Evolutionary conservation across 2,888 invertebrate genomes (phyloP), one percentile per base, ranked within the genome.

Genomic region (Megamerina dolium): DNA sequence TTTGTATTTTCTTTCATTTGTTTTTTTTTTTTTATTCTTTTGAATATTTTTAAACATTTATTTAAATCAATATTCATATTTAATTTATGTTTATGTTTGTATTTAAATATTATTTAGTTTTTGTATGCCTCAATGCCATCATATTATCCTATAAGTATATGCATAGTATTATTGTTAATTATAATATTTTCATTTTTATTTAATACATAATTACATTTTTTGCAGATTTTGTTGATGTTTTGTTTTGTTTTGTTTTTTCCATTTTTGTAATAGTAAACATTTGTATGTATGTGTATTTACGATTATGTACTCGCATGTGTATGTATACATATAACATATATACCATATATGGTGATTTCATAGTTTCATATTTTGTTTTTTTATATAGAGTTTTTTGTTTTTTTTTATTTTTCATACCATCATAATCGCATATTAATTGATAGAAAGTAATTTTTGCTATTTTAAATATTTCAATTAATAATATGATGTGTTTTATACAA

Each of bases 221-320:
- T 43, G 18, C 19, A 37, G 37, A 35, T 35, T 34, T 46, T 45
- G n/a, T 47, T 45, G 18, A 45, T 27, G 36, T 44, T 41, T 45
- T 49, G 48, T 44, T 50, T 50, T 46, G 43, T 52, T 44, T 46
- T 37, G 40, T 46, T 44, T 49, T 44, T 46, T 46, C 41, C 46
- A 37, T 50, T 45, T 39, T 48, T 31, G n/a, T 41, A 37, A 36
- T 32, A 33, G 16, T 39, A 30, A 29, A 32, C 26, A 17, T 36
- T 30, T 26, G 23, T 32, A 37, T 37, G 26, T 42, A 46, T 43
- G 34, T 42, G 31, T 37, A 37, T 41, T 14, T 41, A 37, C 27
- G 12, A 37, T n/a, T 45, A 31, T 35, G 19, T 45, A 45, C 31
- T 41, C 29, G 10, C 23, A 31, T 21, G 14, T 41, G 19, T 27